These are phyloP conservation scores for Entomobrya proxima DNA, from an alignment of 2,888 invertebrate species.

Conservation along the genomic window DNA sequence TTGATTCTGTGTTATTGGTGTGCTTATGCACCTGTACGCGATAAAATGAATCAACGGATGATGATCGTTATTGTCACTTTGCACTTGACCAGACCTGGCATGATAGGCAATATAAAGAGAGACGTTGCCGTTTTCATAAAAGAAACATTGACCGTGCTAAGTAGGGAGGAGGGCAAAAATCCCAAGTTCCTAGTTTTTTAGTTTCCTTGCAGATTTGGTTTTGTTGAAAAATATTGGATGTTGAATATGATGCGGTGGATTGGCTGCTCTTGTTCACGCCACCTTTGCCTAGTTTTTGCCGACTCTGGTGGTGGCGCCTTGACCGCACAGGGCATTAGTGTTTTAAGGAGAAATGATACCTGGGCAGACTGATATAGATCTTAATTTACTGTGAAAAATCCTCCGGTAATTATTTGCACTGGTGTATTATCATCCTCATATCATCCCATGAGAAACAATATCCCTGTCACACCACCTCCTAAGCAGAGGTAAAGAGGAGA, in stretches of 20 bases:
- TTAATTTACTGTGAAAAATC: conserved; percentile 50
- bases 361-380: conserved; percentile 63
- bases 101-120: too few relatives aligned
- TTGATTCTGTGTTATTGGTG: too few relatives aligned
- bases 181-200: too few relatives aligned
- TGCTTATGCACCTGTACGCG: too few relatives aligned
- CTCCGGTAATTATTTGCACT: conserved; percentile 30
- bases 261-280: conserved; percentile 24
- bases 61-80: too few relatives aligned
- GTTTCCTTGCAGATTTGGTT: too few relatives aligned
- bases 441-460: conserved; percentile 3
- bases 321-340: conserved; percentile 6
- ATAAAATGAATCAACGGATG: too few relatives aligned
- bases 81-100: too few relatives aligned
- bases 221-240: too few relatives aligned
- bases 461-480: background rate
- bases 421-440: conserved; percentile 18
- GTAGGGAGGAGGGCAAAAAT: too few relatives aligned
- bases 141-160: too few relatives aligned
- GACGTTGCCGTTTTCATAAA: too few relatives aligned
- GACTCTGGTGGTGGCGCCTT: conserved; percentile 52
- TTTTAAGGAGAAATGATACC: conserved; percentile 64
- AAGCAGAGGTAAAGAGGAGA: background rate
- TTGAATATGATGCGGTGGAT: background rate
- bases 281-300: conserved; percentile 2